Evolutionary conservation across 2,888 invertebrate species (phyloP), one percentile per base, ranked within the genome.

Genomic region (Corbicula japonica): DNA sequence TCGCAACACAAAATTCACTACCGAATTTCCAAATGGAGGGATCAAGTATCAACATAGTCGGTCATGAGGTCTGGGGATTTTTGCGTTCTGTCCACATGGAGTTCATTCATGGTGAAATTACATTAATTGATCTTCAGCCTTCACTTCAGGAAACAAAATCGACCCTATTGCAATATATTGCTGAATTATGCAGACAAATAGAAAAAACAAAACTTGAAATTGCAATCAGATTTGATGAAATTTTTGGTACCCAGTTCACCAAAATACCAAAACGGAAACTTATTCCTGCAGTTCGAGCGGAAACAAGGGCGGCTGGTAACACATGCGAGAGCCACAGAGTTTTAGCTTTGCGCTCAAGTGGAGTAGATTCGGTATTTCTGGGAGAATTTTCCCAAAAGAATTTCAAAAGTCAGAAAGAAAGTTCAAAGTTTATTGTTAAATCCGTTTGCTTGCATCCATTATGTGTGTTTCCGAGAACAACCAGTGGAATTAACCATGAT

Each of bases 1-100:
- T 66, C 21, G 66, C 30, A 2, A 54, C 66, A 10, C 66, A 66
- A 41, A 66, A 66, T 30, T 41, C 66, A 28, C 66, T 54, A 54
- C n/a, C 54, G 2, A 50, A n/a, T 0, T 41, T 66, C 32, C 32
- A n/a, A 8, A 15, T n/a, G 0, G 26, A 41, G 1, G 10, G 10
- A n/a, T 8, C 26, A 12, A 10, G 10, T 5, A 54, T 66, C 2
- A 69, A 44, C 26, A 3, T 69, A 26, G 32, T 44, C 4, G 71
- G 71, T 15, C 41, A 38, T 8, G 71, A 71, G 26, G 41, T 62
- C 26, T 62, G 61, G 61, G 61, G 61, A 2, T 62, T 41, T n/a
- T 41, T 62, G 10, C 35, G 61, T 10, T 38, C 61, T 18, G 21
- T 62, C 26, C 35, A 62, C 2, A 15, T 38, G 21, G 61, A 62